Base-by-base conservation (phyloP, 1,140 invertebrate species). In the Capitella teleta region DNA sequence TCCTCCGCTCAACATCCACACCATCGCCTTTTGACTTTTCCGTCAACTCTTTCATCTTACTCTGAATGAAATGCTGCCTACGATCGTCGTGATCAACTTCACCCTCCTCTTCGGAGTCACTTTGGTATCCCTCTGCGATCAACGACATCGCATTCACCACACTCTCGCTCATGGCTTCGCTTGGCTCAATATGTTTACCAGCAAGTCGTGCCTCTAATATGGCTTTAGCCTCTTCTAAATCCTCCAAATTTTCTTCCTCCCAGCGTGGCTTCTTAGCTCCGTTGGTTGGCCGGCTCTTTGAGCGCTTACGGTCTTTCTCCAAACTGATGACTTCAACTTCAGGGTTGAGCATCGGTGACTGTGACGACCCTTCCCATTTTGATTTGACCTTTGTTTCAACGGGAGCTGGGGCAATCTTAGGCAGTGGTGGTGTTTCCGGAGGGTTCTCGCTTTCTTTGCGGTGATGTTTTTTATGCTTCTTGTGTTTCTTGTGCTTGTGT, bases 141-240 rank as follows among this genome's bases (percentile, higher is more conserved):
- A 70, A 45, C 12, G 59, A 57, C 52, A 70, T 70, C 21, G 63
- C 60, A 53, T 61, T 62, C n/a, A 54, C 55, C 55, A 43, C 14
- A 45, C 46, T 50, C 48, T 56, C 54, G 32, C 48, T 32, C 43
- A 44, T 34, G 50, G 46, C 24, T 32, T 47, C 41, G 30, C 30
- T 51, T 16, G 43, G 52, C 18, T 53, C 47, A 16, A 57, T 50
- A 6, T 55, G 5, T 16, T 55, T 54, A 47, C 51, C 54, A 23
- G 54, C 58, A 25, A 59, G 26, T 46, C 52, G 46, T 38, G 58
- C 55, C 43, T 55, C 58, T 16, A 74, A 44, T 23, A 64, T 59
- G 24, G 63, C 64, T 47, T 68, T 60, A n/a, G 67, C 65, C 40
- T 61, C 64, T 52, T 74, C 70, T 23, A 74, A 51, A 45, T 63